phyloP scores from a whole-genome alignment of 2,888 invertebrate species.

The Limnephilus rhombicus region DNA sequence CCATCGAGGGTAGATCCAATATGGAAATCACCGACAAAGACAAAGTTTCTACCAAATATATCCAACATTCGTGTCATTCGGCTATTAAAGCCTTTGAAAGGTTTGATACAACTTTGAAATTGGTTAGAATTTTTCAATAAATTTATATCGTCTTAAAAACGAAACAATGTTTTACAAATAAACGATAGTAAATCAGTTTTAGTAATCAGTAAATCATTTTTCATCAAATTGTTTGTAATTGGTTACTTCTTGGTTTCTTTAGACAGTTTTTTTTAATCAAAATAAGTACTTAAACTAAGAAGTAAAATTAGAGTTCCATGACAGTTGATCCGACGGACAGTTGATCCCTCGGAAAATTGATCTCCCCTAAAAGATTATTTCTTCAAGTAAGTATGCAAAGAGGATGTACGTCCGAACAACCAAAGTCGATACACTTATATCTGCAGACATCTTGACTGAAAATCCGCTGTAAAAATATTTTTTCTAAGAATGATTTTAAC shows the following conservation, averaged over 20 bases:
- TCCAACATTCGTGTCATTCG: constrained; percentile 29
- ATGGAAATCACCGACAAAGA: constrained; percentile 17
- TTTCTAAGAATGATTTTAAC: no score
- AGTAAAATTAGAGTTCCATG: no score
- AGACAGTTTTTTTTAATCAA: no score
- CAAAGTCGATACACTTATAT: no score
- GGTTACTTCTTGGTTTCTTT: neutral
- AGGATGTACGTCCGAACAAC: no score
- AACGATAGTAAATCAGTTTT: neutral
- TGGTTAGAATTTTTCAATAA: neutral
- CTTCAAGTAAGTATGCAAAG: no score
- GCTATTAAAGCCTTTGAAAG: constrained; percentile 16
- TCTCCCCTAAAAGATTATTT: no score
- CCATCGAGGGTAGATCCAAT: constrained; percentile 2
- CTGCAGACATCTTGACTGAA: no score
- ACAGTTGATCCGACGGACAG: no score
- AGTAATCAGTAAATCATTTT: neutral
- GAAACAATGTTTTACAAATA: neutral
- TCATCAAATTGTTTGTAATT: neutral
- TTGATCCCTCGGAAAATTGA: no score
- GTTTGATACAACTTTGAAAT: constrained; percentile 1
- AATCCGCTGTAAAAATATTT: no score
- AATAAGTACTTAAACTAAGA: no score
- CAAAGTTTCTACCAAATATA: constrained; percentile 10
- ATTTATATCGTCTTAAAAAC: neutral